Conservation (phyloP, 2,888 invertebrate species). For the Neocrepidodera transversa region DNA sequence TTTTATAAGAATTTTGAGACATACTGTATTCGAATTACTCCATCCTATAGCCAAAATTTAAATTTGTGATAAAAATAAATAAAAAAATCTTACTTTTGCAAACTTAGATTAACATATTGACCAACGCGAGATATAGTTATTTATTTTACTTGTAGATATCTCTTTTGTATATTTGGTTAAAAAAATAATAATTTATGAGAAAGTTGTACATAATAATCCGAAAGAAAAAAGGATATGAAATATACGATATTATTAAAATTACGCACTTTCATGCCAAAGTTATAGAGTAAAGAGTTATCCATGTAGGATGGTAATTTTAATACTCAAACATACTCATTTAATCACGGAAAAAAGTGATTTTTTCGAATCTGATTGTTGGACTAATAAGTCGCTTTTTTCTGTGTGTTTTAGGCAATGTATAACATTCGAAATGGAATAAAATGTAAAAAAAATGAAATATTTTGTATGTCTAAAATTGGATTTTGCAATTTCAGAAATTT, state of each 20-base stretch:
- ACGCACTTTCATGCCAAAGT: slow-evolving; percentile 62
- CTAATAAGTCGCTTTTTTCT: slow-evolving; percentile 37
- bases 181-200: slow-evolving; percentile 51
- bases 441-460: slow-evolving; percentile 45
- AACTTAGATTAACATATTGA: neutral
- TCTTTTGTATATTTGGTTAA: slow-evolving; percentile 58
- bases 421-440: slow-evolving; percentile 37
- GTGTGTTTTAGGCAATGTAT: slow-evolving; percentile 40
- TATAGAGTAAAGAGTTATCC: slow-evolving; percentile 60
- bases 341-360: too few relatives aligned
- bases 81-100: too few relatives aligned
- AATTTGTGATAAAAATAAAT: too few relatives aligned
- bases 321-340: slow-evolving; percentile 52
- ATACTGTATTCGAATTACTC: too few relatives aligned
- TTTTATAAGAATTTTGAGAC: too few relatives aligned
- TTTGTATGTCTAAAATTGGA: slow-evolving; percentile 51
- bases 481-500: slow-evolving; percentile 45
- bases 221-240: slow-evolving; percentile 60
- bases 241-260: slow-evolving; percentile 61
- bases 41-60: too few relatives aligned
- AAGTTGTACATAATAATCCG: slow-evolving; percentile 56
- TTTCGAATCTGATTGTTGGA: too few relatives aligned
- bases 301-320: slow-evolving; percentile 56
- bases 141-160: slow-evolving; percentile 56
- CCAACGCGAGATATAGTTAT: slow-evolving; percentile 42